Base-by-base conservation (phyloP, 1,140 invertebrate species). In the Diprion similis region DNA sequence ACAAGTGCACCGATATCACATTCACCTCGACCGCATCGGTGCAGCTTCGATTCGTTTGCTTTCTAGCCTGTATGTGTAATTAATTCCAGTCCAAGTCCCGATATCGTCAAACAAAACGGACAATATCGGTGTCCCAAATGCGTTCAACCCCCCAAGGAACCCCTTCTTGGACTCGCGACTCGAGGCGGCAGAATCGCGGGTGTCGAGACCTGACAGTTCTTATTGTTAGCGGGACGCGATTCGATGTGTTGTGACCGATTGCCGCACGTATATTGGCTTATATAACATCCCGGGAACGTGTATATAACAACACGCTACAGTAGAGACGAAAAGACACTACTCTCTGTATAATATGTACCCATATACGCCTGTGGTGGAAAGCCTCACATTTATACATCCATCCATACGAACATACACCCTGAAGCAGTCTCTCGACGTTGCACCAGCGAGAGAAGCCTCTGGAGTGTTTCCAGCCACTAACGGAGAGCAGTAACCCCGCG, bases 401-500 rank as follows among this genome's bases (percentile, higher is more conserved):
- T n/a, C n/a, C n/a, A n/a, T n/a, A n/a, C n/a, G n/a, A n/a, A 72
- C 76, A 75, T 78, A 73, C 76, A 69, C 68, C 68, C 67, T 75
- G 51, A 15, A 75, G 68, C 73, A 71, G 73, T 73, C 65, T 75
- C 45, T 69, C 37, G 24, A 70, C 19, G 73, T 6, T 37, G 24
- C 24, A 37, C 2, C 2, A 37, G 24, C 24, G 24, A 4, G 75
- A 18, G 73, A 76, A 74, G 73, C 73, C 71, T 71, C n/a, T 59
- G 6, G n/a, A 15, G n/a, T 59, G 51, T 59, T 59, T 68, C 71
- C 18, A 79, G 76, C 74, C 73, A 70, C 74, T 46, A 48, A 68
- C 64, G 73, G 68, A 77, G 78, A 77, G 79, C 75, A 77, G 77
- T 78, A 79, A 80, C 78, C 78, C 78, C 78, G 72, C 17, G 18